These are phyloP conservation scores for Heterodera filipjevi DNA, from an alignment of 2,888 invertebrate genomes.

Conservation along the genomic window DNA sequence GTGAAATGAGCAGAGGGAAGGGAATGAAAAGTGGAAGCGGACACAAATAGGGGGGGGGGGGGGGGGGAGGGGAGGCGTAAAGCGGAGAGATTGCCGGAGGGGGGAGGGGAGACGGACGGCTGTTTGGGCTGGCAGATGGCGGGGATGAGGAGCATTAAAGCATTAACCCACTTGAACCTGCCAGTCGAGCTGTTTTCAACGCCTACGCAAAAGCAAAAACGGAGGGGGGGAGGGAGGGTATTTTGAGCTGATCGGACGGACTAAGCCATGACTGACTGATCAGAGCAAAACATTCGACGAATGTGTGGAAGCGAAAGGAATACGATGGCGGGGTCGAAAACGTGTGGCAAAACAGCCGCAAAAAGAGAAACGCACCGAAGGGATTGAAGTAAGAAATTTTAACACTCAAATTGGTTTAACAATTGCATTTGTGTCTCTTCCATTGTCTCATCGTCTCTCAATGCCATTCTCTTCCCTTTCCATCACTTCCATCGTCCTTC, in stretches of 20 bases:
- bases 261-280: neutral
- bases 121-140: neutral
- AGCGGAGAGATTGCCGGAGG: neutral
- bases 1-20: neutral
- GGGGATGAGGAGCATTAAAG: neutral
- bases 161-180: neutral
- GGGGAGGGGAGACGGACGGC: neutral
- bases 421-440: neutral
- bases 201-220: constrained; percentile 5
- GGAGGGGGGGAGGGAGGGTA: neutral
- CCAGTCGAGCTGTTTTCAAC: neutral
- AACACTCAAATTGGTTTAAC: neutral
- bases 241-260: neutral
- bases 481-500: neutral
- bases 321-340: neutral
- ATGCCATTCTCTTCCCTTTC: no score
- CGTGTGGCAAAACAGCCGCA: neutral
- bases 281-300: neutral
- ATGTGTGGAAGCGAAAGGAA: neutral
- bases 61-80: neutral
- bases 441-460: neutral
- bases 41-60: neutral
- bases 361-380: neutral
- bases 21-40: neutral
- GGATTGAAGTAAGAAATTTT: neutral